Conservation (phyloP, 2,113 vertebrate species). For the Phalacrocorax aristotelis region DNA sequence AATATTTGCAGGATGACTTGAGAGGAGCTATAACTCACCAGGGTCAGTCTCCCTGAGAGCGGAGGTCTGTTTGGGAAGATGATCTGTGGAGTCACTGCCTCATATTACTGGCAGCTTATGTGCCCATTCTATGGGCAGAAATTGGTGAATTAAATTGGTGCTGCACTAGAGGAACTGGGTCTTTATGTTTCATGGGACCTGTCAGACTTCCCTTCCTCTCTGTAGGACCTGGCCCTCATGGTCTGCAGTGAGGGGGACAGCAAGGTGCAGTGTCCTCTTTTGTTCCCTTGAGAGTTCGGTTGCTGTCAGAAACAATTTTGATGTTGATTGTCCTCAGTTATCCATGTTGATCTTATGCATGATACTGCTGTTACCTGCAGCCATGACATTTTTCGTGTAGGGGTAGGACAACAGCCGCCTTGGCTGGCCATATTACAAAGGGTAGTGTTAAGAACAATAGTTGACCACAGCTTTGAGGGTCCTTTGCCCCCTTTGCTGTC, state of each 20-base stretch:
- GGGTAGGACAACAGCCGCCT: background rate
- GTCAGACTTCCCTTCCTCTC: background rate
- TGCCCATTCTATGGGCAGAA: background rate
- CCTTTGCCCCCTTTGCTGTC: background rate
- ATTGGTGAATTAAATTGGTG: background rate
- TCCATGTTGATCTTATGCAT: background rate
- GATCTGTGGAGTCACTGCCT: background rate
- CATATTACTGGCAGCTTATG: background rate
- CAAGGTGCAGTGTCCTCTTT: background rate
- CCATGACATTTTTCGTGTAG: background rate
- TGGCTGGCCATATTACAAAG: background rate
- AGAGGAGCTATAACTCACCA: background rate
- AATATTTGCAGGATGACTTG: background rate
- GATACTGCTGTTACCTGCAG: background rate
- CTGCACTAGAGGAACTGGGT: background rate
- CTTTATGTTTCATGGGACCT: background rate
- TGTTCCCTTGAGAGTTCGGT: background rate
- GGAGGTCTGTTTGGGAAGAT: background rate
- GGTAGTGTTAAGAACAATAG: fast-evolving
- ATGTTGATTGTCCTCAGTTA: no score
- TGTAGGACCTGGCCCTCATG: fast-evolving
- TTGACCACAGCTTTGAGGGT: background rate
- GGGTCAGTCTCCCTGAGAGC: background rate
- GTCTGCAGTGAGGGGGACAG: background rate
- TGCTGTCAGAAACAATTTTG: background rate